These are phyloP conservation scores for Mallotus villosus DNA, from an alignment of 2,797 vertebrate species.

Conservation along the genomic window DNA sequence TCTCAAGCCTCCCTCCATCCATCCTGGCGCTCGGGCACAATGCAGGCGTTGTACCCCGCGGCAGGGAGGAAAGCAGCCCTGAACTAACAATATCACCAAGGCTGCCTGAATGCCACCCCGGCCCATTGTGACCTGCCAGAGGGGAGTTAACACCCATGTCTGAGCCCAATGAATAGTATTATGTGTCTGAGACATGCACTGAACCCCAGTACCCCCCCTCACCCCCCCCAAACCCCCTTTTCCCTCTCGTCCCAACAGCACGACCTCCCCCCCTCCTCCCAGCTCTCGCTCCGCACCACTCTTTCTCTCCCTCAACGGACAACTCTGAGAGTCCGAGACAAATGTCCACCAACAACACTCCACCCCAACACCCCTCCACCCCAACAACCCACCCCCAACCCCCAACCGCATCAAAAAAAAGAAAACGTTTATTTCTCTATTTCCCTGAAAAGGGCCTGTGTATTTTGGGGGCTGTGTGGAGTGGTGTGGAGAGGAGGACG, in stretches of 20 bases:
- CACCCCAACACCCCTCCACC: conserved; percentile 16
- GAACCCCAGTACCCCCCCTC: conserved; percentile 63
- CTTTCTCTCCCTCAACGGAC: conserved; percentile 36
- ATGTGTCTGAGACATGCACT: conserved; percentile 85
- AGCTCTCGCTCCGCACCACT: conserved; percentile 41
- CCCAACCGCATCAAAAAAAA: conserved; percentile 47
- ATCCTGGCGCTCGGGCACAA: conserved; percentile 77
- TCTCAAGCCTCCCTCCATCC: conserved; percentile 54
- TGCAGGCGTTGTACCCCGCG: conserved; percentile 78
- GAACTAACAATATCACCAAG: conserved; percentile 82
- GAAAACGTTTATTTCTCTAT: conserved; percentile 66
- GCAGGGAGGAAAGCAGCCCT: conserved; percentile 75
- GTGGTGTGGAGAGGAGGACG: conserved; percentile 40
- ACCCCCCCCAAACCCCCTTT: conserved; percentile 59
- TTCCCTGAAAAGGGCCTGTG: conserved; percentile 55
- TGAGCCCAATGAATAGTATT: conserved; percentile 86
- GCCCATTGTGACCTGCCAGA: conserved; percentile 86
- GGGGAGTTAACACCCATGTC: conserved; percentile 83
- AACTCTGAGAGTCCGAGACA: conserved; percentile 22
- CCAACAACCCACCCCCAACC: conserved; percentile 18
- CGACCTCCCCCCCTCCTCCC: conserved; percentile 50
- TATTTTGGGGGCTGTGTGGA: conserved; percentile 42
- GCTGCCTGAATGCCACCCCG: conserved; percentile 77
- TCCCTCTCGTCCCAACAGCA: conserved; percentile 62
- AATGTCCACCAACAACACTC: background rate